Evolutionary conservation across 2,888 invertebrate species (phyloP), one percentile per base, ranked within the genome.

Genomic region (Asteroscopus sphinx): DNA sequence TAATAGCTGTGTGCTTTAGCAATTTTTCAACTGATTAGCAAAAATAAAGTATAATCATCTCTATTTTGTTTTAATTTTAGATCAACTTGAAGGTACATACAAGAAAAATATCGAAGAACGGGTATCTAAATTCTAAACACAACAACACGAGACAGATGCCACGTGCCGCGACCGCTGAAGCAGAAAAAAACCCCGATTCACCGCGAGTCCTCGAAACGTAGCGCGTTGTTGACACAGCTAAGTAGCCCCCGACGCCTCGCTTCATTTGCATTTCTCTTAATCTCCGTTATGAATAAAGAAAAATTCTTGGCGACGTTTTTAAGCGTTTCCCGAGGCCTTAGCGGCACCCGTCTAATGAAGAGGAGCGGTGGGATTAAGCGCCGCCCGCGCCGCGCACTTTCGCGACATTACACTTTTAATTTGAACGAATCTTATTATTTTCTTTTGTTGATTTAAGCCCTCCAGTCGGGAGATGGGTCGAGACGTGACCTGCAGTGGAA

Each of bases 371-470:
- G 93, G 93, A 92, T 92, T 92, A 92, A 76, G 74, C 72, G 48
- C 68, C 80, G 73, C 76, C 76, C 81, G 79, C 79, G 74, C 81
- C 76, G 76, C 78, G 87, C 86, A 88, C 89, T 92, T 89, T 91
- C 91, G 89, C 93, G 92, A 93, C 93, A 92, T 96, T 95, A 95
- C 95, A 95, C 96, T 96, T 96, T 96, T 96, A 96, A 96, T 96
- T 96, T 96, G 95, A 95, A 95, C 92, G 95, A 95, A 95, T 95
- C 95, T 95, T 95, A 95, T 95, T 95, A 94, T 94, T 94, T 94
- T 94, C 94, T 95, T 95, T 95, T 96, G 96, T 95, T 96, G 96
- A 95, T 95, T 95, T 95, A 96, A 95, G 95, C 95, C 94, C 95
- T 92, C 91, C 88, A 91, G 87, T 85, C 91, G 89, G 91, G 93